These are phyloP conservation scores for Oreotrochilus melanogaster DNA, from an alignment of 2,113 vertebrate species.

Conservation along the genomic window DNA sequence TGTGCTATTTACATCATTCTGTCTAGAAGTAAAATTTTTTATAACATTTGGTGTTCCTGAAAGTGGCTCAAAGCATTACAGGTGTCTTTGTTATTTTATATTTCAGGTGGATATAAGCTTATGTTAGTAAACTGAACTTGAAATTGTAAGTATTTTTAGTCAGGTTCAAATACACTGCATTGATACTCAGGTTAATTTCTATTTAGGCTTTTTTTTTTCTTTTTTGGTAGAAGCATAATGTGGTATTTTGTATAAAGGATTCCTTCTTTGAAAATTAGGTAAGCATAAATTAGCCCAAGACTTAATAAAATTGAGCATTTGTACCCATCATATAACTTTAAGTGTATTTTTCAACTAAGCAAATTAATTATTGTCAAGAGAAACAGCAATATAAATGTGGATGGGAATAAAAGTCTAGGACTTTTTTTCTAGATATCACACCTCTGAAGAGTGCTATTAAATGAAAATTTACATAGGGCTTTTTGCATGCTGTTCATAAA, in stretches of 20 bases:
- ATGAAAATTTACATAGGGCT: not conserved
- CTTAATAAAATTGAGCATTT: not conserved
- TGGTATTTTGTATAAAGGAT: not conserved
- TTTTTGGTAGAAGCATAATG: not conserved
- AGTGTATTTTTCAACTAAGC: not conserved
- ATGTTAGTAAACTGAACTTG: not conserved
- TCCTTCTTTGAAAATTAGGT: not conserved
- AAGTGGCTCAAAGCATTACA: not conserved
- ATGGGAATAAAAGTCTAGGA: not conserved
- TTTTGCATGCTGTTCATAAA: not conserved
- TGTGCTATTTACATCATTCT: not conserved
- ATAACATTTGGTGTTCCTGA: not conserved
- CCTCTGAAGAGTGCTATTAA: not conserved
- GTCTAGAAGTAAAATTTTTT: not conserved
- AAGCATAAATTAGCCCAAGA: not conserved
- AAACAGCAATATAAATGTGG: not conserved
- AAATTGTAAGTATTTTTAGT: not conserved
- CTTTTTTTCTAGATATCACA: not conserved
- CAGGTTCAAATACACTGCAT: not conserved
- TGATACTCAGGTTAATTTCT: not conserved
- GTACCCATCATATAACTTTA: not conserved
- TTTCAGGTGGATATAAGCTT: not conserved
- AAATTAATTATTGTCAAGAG: not conserved
- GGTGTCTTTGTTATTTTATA: not conserved
- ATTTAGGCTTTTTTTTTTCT: not conserved